Evolutionary conservation across 2,888 invertebrate genomes (phyloP).

Genomic region (Eupithecia dodoneata): DNA sequence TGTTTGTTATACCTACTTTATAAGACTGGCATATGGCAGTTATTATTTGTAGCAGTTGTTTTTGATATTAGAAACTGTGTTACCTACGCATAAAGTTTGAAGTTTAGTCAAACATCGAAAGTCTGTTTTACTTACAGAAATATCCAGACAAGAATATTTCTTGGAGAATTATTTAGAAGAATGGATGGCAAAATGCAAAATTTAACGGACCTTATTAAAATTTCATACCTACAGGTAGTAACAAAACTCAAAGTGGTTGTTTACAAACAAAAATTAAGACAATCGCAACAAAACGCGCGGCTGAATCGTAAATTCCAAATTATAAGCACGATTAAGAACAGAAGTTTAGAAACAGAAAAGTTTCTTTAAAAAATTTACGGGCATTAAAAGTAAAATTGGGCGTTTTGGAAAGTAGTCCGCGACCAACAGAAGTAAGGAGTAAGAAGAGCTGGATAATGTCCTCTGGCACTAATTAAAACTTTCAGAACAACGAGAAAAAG

Average conservation of each 20-base stretch:
- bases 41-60: neutral
- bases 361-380: slow-evolving; percentile 57
- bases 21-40: neutral
- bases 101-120: neutral
- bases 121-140: neutral
- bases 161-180: neutral
- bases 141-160: neutral
- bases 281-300: slow-evolving; percentile 16
- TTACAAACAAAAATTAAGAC: slow-evolving; percentile 21
- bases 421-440: slow-evolving; percentile 52
- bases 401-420: slow-evolving; percentile 65
- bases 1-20: slow-evolving; percentile 45
- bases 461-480: slow-evolving; percentile 84
- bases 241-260: slow-evolving; percentile 4
- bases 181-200: neutral
- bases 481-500: slow-evolving; percentile 76
- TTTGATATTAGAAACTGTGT: neutral
- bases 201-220: neutral
- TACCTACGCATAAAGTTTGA: neutral
- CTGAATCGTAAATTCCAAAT: slow-evolving; percentile 31
- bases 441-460: slow-evolving; percentile 78
- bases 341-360: slow-evolving; percentile 53
- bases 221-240: neutral
- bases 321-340: slow-evolving; percentile 42
- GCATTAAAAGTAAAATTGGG: slow-evolving; percentile 64